Conservation (phyloP, 1,140 invertebrate genomes). For the Drosophila repletoides region DNA sequence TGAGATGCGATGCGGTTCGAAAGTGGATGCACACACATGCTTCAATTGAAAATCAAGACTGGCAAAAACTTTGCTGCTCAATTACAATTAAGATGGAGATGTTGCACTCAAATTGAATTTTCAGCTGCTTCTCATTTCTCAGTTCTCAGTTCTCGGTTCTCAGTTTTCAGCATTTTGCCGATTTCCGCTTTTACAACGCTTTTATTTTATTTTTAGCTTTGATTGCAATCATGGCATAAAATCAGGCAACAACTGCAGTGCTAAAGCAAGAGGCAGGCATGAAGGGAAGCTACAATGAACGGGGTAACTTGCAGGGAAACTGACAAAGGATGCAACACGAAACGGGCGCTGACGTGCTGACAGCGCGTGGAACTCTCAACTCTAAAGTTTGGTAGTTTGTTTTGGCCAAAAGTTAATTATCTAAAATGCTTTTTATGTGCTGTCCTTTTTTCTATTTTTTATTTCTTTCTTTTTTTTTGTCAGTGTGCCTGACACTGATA, state of each 20-base stretch:
- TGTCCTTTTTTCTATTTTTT: background rate
- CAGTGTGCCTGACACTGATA: background rate
- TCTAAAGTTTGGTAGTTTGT: slow-evolving; percentile 41
- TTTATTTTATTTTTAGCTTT: slow-evolving; percentile 66
- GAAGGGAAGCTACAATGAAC: background rate
- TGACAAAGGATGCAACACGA: background rate
- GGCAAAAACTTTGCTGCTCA: slow-evolving; percentile 78
- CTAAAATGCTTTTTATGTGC: slow-evolving; percentile 68
- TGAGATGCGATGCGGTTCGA: background rate
- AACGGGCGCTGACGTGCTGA: slow-evolving; percentile 52
- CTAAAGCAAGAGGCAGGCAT: background rate
- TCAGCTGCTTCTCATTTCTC: slow-evolving; percentile 27
- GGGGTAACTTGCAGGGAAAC: too few species aligned
- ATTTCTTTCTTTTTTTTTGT: slow-evolving; percentile 21
- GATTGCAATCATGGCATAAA: slow-evolving; percentile 78
- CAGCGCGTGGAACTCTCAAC: slow-evolving; percentile 32
- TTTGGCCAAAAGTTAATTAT: slow-evolving; percentile 77
- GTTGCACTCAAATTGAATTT: slow-evolving; percentile 79
- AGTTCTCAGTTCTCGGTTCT: slow-evolving; percentile 46
- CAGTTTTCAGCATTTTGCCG: slow-evolving; percentile 50
- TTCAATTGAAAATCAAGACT: slow-evolving; percentile 77
- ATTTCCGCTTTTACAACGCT: slow-evolving; percentile 58
- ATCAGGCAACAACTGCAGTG: slow-evolving; percentile 55
- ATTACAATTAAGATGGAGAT: slow-evolving; percentile 80
- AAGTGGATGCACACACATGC: slow-evolving; percentile 13